These are phyloP conservation scores for Rhea pennata DNA, from an alignment of 2,113 vertebrate species.

Conservation along the genomic window DNA sequence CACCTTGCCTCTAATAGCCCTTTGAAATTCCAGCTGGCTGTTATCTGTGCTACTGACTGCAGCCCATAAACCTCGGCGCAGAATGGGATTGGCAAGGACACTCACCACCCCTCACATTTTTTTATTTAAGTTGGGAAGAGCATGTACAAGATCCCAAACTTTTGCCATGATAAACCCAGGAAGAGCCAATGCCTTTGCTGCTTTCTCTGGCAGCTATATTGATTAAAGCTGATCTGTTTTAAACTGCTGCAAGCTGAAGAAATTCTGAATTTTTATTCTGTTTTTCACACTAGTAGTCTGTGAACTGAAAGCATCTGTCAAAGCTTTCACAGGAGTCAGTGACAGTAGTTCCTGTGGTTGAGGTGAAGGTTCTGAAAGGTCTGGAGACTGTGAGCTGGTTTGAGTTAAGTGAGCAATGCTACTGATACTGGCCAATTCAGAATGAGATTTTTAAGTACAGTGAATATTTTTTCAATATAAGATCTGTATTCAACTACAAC, in stretches of 20 bases:
- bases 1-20: constrained; percentile 8
- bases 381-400: neutral
- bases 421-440: neutral
- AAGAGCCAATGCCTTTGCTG: neutral
- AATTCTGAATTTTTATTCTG: neutral
- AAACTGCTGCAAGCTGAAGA: neutral
- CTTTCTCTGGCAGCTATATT: neutral
- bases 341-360: neutral
- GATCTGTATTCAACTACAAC: neutral
- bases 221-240: neutral
- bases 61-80: neutral
- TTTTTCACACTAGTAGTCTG: neutral
- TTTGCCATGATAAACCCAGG: neutral
- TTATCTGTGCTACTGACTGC: neutral
- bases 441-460: neutral
- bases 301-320: neutral
- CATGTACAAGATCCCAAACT: neutral
- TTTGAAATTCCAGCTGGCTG: constrained; percentile 21
- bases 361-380: neutral
- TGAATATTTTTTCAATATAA: neutral
- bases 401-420: neutral
- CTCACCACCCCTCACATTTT: neutral
- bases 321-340: neutral
- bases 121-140: neutral
- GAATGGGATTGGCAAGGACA: neutral